Percentiles rank a stretch among this genome's conserved stretches.
Conservation (phyloP, 2,888 invertebrate genomes). For the Cristatella mucedo region DNA sequence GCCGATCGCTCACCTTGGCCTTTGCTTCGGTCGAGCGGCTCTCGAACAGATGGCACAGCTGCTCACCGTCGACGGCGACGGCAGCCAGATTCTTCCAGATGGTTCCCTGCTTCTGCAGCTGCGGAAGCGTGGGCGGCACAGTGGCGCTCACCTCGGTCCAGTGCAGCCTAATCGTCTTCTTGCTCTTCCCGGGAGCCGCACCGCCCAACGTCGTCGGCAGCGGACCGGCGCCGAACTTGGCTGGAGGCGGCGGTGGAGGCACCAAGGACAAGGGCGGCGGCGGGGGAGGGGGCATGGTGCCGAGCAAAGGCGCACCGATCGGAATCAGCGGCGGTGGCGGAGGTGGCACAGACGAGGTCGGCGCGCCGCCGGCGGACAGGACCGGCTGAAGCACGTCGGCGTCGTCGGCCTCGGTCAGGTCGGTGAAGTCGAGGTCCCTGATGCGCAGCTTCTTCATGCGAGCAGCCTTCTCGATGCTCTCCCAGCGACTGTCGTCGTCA, state of each 20-base stretch:
- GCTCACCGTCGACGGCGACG: conserved; percentile 71
- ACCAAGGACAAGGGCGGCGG: conserved; percentile 15
- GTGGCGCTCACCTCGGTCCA: conserved; percentile 64
- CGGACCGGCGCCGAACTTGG: conserved; percentile 2
- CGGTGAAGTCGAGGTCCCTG: conserved; percentile 91
- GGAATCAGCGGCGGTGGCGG: conserved; percentile 22
- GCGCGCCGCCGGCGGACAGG: conserved; percentile 14
- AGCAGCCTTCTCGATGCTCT: conserved; percentile 48
- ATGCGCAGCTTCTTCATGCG: conserved; percentile 20
- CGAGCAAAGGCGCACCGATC: conserved; percentile 11
- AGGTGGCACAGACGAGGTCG: conserved; percentile 21
- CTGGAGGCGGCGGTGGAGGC: conserved; percentile 12
- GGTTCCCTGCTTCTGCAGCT: conserved; percentile 22
- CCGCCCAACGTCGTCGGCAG: conserved; percentile 19
- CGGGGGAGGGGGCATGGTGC: conserved; percentile 13
- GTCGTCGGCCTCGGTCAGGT: conserved; percentile 73
- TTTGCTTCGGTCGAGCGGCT: conserved; percentile 84
- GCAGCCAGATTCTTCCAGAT: conserved; percentile 28
- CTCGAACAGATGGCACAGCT: conserved; percentile 89
- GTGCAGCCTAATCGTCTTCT: conserved; percentile 86
- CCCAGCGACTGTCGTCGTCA: conserved; percentile 89
- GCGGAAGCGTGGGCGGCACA: conserved; percentile 17
- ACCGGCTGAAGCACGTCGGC: conserved; percentile 48
- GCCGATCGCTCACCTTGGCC: conserved; percentile 57
- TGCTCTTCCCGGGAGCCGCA: conserved; percentile 43